Conservation (phyloP, 2,888 invertebrate species). For the Tethea ocularis region DNA sequence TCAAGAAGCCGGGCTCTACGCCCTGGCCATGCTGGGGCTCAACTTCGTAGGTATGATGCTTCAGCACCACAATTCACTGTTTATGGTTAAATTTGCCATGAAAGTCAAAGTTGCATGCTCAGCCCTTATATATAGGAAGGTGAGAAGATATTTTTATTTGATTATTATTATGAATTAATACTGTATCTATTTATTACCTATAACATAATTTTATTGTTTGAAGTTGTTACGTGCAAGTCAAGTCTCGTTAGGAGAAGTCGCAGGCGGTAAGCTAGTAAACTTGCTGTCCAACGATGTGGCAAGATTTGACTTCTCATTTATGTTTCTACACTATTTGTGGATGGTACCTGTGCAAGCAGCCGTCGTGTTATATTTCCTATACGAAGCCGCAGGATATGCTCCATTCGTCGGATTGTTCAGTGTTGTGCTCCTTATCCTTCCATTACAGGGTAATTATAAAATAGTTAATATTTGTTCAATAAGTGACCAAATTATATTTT, state of each 20-base stretch:
- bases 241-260: constrained; percentile 86
- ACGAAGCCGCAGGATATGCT: constrained; percentile 61
- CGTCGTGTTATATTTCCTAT: constrained; percentile 74
- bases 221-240: constrained; percentile 89
- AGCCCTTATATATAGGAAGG: constrained; percentile 90
- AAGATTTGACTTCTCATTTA: constrained; percentile 89
- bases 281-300: constrained; percentile 92
- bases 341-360: constrained; percentile 89
- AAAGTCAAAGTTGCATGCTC: constrained; percentile 88
- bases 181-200: too few species aligned
- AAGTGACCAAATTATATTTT: too few species aligned
- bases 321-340: constrained; percentile 91
- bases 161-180: background rate
- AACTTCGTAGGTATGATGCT: constrained; percentile 81
- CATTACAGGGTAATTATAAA: constrained; percentile 70
- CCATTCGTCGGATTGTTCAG: constrained; percentile 70
- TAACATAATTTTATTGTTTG: constrained; percentile 33
- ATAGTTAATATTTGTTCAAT: too few species aligned
- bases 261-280: constrained; percentile 91
- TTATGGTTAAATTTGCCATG: constrained; percentile 86
- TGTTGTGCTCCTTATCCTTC: constrained; percentile 82
- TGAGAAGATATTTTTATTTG: constrained; percentile 46
- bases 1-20: constrained; percentile 83
- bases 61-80: constrained; percentile 89
- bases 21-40: constrained; percentile 74